These are phyloP conservation scores for Temnothorax ravouxi DNA, from an alignment of 2,888 invertebrate genomes.

Conservation along the genomic window DNA sequence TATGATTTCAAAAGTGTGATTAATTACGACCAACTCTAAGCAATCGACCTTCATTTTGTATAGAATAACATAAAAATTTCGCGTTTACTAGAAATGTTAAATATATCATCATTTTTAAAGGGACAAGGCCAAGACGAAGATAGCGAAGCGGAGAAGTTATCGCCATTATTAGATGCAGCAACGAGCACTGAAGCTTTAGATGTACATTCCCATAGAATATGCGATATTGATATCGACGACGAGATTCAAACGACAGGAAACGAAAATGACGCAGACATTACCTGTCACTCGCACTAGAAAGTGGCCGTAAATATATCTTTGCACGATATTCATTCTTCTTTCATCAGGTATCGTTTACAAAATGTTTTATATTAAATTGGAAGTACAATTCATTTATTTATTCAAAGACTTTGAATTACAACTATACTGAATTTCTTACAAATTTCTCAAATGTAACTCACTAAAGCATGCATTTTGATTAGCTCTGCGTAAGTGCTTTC, in stretches of 20 bases:
- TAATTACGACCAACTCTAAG: not conserved
- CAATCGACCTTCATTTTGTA: no score
- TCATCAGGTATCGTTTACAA: not conserved
- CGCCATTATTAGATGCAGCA: constrained; percentile 90
- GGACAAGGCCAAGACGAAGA: constrained; percentile 90
- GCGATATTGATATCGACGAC: constrained; percentile 84
- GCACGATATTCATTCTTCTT: constrained; percentile 10
- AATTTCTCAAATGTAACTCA: not conserved
- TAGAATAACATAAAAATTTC: not conserved
- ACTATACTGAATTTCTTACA: not conserved
- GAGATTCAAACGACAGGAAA: constrained; percentile 83
- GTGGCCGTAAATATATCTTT: not conserved
- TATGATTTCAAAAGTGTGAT: not conserved
- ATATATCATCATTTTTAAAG: constrained; percentile 69
- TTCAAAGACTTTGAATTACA: not conserved
- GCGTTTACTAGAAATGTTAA: not conserved
- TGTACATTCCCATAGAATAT: constrained; percentile 79
- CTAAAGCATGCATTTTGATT: not conserved
- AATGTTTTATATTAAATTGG: constrained; percentile 10
- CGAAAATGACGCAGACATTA: constrained; percentile 79
- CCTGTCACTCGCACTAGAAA: constrained; percentile 82
- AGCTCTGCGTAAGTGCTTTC: not conserved
- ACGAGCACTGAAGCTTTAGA: constrained; percentile 83
- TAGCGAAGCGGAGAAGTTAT: constrained; percentile 94
- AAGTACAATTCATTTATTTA: constrained; percentile 21